phyloP scores from a whole-genome alignment of 2,113 vertebrate genomes.

The Rhagologus leucostigma region DNA sequence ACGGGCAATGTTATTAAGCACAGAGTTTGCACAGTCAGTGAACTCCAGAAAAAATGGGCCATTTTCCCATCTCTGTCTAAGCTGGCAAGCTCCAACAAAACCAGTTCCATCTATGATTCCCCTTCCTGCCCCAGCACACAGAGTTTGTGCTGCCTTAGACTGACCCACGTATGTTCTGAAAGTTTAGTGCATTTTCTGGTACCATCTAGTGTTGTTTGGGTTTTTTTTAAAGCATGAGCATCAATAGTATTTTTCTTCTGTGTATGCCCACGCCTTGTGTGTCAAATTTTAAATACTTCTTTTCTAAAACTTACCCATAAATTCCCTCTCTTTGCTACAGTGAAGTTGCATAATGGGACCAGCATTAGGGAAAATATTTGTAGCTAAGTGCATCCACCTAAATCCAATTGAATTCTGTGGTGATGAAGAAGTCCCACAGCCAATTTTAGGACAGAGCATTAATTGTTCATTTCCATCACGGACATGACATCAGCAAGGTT shows the following conservation, averaged over 20 bases:
- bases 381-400: neutral
- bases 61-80: neutral
- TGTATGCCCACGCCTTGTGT: neutral
- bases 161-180: neutral
- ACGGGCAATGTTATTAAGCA: neutral
- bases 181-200: neutral
- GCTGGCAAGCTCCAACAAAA: neutral
- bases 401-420: neutral
- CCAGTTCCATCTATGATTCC: neutral
- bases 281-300: neutral
- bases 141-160: neutral
- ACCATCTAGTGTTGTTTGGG: neutral
- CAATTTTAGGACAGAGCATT: neutral
- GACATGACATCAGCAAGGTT: neutral
- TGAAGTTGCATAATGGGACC: neutral
- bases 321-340: neutral
- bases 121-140: accelerated
- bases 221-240: accelerated
- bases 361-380: neutral
- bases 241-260: neutral
- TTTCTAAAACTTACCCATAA: neutral
- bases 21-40: neutral
- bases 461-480: neutral
- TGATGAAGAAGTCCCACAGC: neutral
- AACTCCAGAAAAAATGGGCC: neutral